Evolutionary conservation across 2,113 vertebrate genomes (phyloP).

Genomic region (cattle (Bos taurus)): ARS-UCD2.0 NC_037345.1:26538501-26539000

Average conservation of each 20-base stretch:
- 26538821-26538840: slow-evolving; percentile 53
- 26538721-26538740: not conserved
- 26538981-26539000: not conserved
- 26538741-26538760: not conserved
- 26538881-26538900: slow-evolving; percentile 10
- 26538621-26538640: not conserved
- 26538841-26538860: slow-evolving; percentile 51
- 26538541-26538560: not conserved
- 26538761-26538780: not conserved
- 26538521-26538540: not conserved
- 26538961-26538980: not conserved
- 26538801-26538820: slow-evolving; percentile 52
- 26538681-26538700: not conserved
- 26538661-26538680: not conserved
- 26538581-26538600: not conserved
- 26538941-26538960: not conserved
- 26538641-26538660: not conserved
- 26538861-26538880: slow-evolving; percentile 33
- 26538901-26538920: not conserved
- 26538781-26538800: slow-evolving; percentile 38
- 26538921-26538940: slow-evolving; percentile 30
- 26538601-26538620: not conserved
- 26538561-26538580: not conserved
- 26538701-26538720: not conserved
- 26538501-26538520: not conserved